phyloP scores from a whole-genome alignment of 2,888 invertebrate genomes.

The Portevinia maculata region DNA sequence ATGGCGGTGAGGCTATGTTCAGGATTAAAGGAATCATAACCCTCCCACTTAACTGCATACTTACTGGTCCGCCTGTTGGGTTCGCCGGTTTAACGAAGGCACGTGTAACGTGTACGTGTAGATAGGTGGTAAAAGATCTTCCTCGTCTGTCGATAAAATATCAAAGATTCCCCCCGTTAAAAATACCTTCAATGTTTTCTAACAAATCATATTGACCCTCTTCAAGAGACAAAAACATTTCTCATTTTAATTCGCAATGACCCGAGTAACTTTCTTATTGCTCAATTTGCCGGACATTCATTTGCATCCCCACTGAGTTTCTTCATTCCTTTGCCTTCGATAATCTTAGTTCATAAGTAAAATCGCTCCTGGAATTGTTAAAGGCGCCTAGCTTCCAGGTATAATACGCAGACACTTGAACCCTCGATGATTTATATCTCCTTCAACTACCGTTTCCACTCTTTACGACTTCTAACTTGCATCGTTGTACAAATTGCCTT shows the following conservation, averaged over 20 bases:
- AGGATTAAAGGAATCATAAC: too few species aligned
- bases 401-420: constrained; percentile 9
- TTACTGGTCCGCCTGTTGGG: too few species aligned
- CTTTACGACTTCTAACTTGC: constrained; percentile 46
- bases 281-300: background rate
- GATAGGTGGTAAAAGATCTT: background rate
- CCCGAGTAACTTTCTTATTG: background rate
- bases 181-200: background rate
- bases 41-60: too few species aligned
- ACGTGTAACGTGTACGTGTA: too few species aligned
- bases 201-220: background rate
- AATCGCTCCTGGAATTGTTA: background rate
- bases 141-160: background rate
- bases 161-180: too few species aligned
- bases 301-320: background rate
- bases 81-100: too few species aligned
- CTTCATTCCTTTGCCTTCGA: constrained; percentile 5
- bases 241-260: constrained; percentile 1
- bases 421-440: constrained; percentile 47
- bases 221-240: background rate
- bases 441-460: constrained; percentile 2
- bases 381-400: constrained; percentile 8
- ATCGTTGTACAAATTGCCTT: constrained; percentile 59
- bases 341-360: constrained; percentile 27
- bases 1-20: too few species aligned